Evolutionary conservation across 2,797 vertebrate species (phyloP).

Genomic region (Scolopax rusticola): DNA sequence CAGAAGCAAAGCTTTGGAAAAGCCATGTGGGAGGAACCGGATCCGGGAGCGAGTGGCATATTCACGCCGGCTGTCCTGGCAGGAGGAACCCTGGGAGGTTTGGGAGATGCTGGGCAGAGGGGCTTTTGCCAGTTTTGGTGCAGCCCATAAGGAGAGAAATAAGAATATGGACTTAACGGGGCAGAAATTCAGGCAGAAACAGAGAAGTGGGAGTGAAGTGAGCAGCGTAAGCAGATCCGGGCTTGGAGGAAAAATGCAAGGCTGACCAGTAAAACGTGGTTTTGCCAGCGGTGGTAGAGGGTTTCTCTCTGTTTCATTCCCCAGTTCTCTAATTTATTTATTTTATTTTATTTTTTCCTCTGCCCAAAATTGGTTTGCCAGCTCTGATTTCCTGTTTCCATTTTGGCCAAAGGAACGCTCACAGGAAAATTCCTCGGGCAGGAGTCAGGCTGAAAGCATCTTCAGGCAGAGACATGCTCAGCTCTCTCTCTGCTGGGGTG

Average conservation of each 20-base stretch:
- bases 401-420: background rate
- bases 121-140: background rate
- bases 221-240: background rate
- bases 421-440: no score
- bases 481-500: background rate
- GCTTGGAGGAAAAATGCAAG: background rate
- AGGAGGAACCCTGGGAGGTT: rapidly evolving
- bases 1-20: background rate
- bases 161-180: background rate
- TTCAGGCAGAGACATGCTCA: background rate
- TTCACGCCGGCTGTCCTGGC: rapidly evolving
- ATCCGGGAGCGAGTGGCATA: rapidly evolving
- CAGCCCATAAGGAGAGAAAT: background rate
- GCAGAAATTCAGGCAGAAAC: background rate
- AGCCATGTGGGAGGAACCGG: rapidly evolving
- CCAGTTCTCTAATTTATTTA: background rate
- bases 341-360: background rate
- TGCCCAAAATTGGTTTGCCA: background rate
- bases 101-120: background rate
- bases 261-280: background rate
- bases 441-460: background rate
- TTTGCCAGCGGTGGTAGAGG: background rate
- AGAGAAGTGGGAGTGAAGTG: background rate
- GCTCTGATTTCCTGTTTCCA: background rate
- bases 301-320: background rate